These are phyloP conservation scores for Ciona savignyi DNA, from an alignment of 23 tunicate genomes.

Conservation along the genomic window DNA sequence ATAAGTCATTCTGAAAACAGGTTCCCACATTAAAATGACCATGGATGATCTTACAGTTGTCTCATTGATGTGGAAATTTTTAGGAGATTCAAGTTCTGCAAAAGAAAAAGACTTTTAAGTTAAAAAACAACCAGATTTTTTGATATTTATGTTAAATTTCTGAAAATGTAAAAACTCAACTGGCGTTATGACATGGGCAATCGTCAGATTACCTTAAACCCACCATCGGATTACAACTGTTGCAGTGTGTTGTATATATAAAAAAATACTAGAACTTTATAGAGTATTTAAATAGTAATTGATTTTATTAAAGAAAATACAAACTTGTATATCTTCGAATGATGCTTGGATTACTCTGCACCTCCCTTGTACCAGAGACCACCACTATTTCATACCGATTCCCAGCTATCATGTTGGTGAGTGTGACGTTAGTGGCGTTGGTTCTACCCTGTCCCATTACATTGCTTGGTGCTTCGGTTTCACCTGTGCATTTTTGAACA, in stretches of 20 bases:
- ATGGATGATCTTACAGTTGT: conserved; percentile 37
- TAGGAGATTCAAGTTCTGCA: conserved; percentile 42
- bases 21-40: conserved; percentile 41
- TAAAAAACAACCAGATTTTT: not conserved
- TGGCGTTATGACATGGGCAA: too few relatives aligned
- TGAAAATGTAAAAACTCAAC: not conserved
- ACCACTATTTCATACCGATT: conserved; percentile 65
- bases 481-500: too few relatives aligned
- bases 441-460: conserved; percentile 75
- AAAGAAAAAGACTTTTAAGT: not conserved
- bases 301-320: conserved; percentile 1
- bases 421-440: conserved; percentile 21
- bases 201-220: too few relatives aligned
- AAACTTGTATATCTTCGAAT: conserved; percentile 59
- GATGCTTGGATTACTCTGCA: conserved; percentile 53
- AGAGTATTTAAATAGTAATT: too few relatives aligned
- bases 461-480: conserved; percentile 44
- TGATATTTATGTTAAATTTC: too few relatives aligned
- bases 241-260: too few relatives aligned
- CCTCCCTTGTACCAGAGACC: conserved; percentile 41
- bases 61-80: conserved; percentile 26
- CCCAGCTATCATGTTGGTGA: conserved; percentile 41
- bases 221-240: too few relatives aligned
- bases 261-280: too few relatives aligned
- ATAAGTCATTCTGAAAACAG: conserved; percentile 15